A percentile compares a stretch with the other conserved stretches of the same genome.
These are phyloP conservation scores for Nemapogon koenigi DNA, from an alignment of 2,888 invertebrate genomes.

Conservation along the genomic window DNA sequence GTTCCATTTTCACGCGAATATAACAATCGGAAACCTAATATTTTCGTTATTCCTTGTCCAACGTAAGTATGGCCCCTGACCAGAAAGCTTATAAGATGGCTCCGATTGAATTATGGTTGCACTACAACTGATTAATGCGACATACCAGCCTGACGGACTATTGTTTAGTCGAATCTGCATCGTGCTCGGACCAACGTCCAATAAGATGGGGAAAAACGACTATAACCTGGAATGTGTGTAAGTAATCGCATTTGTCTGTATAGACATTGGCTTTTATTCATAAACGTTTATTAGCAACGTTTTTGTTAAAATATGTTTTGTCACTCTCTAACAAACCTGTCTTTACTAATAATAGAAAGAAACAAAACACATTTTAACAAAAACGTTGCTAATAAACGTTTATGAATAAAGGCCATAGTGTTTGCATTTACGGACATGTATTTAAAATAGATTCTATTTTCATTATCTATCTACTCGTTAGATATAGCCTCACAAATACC, in stretches of 20 bases:
- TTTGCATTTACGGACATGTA: too few relatives aligned
- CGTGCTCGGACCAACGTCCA: conserved; percentile 21
- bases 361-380: too few relatives aligned
- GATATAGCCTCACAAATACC: too few relatives aligned
- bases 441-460: not conserved
- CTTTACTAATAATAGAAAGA: too few relatives aligned
- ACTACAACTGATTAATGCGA: conserved; percentile 62
- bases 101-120: conserved; percentile 60
- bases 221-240: conserved; percentile 31
- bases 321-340: too few relatives aligned
- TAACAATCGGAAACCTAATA: too few relatives aligned
- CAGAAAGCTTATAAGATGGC: conserved; percentile 8
- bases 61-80: conserved; percentile 18
- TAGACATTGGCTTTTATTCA: conserved; percentile 10
- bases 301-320: too few relatives aligned
- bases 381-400: too few relatives aligned
- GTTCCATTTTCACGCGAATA: too few relatives aligned
- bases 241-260: conserved; percentile 34
- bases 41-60: not conserved
- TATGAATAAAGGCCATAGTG: too few relatives aligned
- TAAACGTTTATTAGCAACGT: too few relatives aligned
- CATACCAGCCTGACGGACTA: conserved; percentile 54
- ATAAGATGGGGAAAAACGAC: conserved; percentile 29
- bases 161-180: conserved; percentile 58
- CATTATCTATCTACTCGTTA: too few relatives aligned